Evolutionary conservation across 2,888 invertebrate genomes (phyloP).

Genomic region (Creontiades dilutus): DNA sequence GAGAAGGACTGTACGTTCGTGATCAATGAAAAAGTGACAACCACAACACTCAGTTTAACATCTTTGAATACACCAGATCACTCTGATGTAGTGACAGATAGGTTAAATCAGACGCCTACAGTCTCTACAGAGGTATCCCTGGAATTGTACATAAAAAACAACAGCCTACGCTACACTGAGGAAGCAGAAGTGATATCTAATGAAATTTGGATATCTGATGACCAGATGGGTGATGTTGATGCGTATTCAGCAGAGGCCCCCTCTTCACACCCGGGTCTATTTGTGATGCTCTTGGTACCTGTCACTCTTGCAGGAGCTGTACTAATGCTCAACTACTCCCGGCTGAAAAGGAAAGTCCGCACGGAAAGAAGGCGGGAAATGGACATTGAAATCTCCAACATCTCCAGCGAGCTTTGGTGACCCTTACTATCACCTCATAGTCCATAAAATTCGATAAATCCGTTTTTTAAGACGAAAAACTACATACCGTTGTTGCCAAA

Average conservation of each 20-base stretch:
- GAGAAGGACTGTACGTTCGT: conserved; percentile 65
- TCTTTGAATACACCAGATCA: background rate
- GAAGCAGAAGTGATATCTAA: conserved; percentile 69
- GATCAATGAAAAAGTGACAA: conserved; percentile 68
- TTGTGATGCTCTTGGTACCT: conserved; percentile 73
- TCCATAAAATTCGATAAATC: conserved; percentile 50
- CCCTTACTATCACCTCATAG: conserved; percentile 72
- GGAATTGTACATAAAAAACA: conserved; percentile 52
- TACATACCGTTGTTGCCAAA: conserved; percentile 38
- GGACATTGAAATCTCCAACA: conserved; percentile 74
- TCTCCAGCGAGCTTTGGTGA: conserved; percentile 75
- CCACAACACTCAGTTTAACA: conserved; percentile 24
- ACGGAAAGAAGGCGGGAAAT: conserved; percentile 67
- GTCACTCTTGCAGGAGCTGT: conserved; percentile 72
- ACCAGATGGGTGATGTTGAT: conserved; percentile 71
- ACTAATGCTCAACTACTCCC: conserved; percentile 70
- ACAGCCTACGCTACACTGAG: conserved; percentile 55
- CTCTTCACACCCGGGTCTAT: conserved; percentile 74
- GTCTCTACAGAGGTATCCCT: conserved; percentile 5
- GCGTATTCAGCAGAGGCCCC: conserved; percentile 74
- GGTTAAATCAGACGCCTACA: background rate
- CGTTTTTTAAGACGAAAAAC: background rate
- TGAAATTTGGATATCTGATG: conserved; percentile 72
- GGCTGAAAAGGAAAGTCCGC: conserved; percentile 69
- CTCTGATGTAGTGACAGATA: background rate